A percentile compares a stretch with the other conserved stretches of the same genome.
These are phyloP conservation scores for Umimayanthus chanpuru DNA, from an alignment of 92 coral and sea anemone genomes.

Conservation along the genomic window DNA sequence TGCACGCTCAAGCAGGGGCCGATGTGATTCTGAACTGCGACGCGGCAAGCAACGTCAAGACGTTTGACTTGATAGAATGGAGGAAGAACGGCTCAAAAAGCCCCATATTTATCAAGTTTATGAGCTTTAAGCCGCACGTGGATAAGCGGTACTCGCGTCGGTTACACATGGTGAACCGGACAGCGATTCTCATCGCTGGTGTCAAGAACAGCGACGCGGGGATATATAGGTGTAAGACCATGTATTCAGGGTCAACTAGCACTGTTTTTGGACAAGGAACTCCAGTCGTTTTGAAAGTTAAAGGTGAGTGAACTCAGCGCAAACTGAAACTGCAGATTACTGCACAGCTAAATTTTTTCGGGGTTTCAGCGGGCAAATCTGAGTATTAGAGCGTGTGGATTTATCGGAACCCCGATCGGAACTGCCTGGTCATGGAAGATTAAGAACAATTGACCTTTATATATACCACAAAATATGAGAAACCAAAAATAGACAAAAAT, in stretches of 20 bases:
- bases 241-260: conserved; percentile 56
- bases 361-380: neutral
- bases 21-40: conserved; percentile 78
- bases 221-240: conserved; percentile 80
- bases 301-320: conserved; percentile 57
- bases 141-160: conserved; percentile 78
- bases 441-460: neutral
- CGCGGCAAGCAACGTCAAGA: conserved; percentile 32
- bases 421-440: neutral
- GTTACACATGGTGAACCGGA: conserved; percentile 69
- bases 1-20: conserved; percentile 71
- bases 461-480: neutral
- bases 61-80: conserved; percentile 80
- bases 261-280: conserved; percentile 73
- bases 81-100: conserved; percentile 76
- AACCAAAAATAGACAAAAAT: neutral
- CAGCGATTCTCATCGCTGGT: conserved; percentile 77
- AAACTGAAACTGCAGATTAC: neutral
- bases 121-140: conserved; percentile 80
- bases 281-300: conserved; percentile 73
- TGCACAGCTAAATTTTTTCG: neutral
- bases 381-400: neutral
- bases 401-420: neutral
- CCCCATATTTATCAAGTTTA: conserved; percentile 80
- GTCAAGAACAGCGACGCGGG: conserved; percentile 80